phyloP scores from a whole-genome alignment of 2,113 vertebrate genomes.

The Nymphicus hollandicus region DNA sequence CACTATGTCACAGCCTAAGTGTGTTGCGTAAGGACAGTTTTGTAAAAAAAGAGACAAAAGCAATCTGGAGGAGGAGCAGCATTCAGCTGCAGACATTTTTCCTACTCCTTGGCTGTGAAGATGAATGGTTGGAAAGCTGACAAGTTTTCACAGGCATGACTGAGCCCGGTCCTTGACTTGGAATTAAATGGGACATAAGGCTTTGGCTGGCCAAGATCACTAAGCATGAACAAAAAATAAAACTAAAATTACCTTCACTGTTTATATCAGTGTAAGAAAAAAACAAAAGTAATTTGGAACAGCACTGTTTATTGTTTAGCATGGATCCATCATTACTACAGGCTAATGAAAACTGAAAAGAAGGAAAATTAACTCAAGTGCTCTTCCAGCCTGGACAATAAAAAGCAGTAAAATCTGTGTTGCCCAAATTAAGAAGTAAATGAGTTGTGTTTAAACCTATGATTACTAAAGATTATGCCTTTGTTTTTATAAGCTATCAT shows the following conservation, averaged over 20 bases:
- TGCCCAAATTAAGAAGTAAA: not conserved
- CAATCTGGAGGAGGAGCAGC: not conserved
- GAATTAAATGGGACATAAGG: constrained; percentile 24
- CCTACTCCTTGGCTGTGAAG: constrained; percentile 1
- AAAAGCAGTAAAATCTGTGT: not conserved
- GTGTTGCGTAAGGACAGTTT: not conserved
- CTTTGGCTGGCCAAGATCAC: not conserved
- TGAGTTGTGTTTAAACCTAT: not conserved
- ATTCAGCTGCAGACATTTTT: constrained; percentile 1
- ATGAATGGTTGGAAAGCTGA: constrained; percentile 38
- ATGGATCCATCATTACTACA: not conserved
- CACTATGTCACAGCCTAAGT: not conserved
- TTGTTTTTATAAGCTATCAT: not conserved
- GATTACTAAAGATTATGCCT: not conserved
- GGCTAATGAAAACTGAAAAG: not conserved
- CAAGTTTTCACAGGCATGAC: constrained; percentile 42
- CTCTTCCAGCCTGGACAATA: not conserved
- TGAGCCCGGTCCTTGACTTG: constrained; percentile 23
- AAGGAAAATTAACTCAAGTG: not conserved
- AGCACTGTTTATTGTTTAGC: not conserved
- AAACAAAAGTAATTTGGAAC: not conserved
- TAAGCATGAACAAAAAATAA: not conserved
- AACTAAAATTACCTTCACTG: not conserved
- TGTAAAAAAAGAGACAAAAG: constrained; percentile 38
- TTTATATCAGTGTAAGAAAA: not conserved